Conservation (phyloP, 1,140 invertebrate genomes). For the Zeugodacus cucurbitae region DNA sequence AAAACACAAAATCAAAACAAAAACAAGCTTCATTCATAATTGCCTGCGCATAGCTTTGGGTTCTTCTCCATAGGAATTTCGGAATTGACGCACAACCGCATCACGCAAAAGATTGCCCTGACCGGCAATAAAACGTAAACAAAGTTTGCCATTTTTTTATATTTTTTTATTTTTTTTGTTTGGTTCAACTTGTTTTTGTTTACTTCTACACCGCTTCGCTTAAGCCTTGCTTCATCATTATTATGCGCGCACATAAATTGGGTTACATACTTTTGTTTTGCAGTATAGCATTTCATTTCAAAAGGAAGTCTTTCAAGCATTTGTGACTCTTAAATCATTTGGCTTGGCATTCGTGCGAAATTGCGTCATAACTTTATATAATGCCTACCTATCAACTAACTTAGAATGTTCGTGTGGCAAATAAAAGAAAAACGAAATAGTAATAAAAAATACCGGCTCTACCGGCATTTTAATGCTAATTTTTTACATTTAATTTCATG, state of each 20-base stretch:
- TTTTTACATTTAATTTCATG: background rate
- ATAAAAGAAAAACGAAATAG: too few relatives aligned
- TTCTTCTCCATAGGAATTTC: background rate
- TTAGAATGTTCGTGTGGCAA: background rate
- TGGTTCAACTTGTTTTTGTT: background rate
- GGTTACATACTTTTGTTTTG: background rate
- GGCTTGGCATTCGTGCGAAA: background rate
- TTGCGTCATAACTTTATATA: background rate
- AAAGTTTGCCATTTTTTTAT: background rate
- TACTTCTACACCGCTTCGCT: background rate
- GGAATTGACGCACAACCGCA: slow-evolving; percentile 7
- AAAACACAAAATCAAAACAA: background rate
- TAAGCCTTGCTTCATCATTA: background rate
- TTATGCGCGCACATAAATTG: background rate
- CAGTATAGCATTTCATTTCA: background rate
- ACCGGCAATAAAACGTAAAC: background rate
- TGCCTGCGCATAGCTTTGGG: background rate
- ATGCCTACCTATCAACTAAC: background rate
- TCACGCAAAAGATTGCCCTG: background rate
- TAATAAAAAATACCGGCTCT: background rate
- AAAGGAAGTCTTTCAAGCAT: background rate
- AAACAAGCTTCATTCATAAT: slow-evolving; percentile 6
- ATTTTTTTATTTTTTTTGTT: background rate
- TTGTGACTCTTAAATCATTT: background rate
- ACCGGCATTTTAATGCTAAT: background rate